Base-by-base conservation (phyloP, 2,888 invertebrate species). In the Syrista parreyssii region DNA sequence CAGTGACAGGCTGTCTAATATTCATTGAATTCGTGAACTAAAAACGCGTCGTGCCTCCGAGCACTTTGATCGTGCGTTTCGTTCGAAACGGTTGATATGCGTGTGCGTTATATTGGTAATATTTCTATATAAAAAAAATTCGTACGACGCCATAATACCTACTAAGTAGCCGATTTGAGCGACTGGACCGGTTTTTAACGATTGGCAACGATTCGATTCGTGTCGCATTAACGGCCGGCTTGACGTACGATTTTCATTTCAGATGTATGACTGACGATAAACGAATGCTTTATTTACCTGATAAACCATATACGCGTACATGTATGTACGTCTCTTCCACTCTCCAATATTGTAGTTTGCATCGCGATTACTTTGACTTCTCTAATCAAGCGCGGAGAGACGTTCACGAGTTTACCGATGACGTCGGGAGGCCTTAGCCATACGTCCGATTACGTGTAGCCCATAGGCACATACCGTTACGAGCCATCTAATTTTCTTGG, bases 291-390 rank as follows among this genome's bases (percentile, higher is more conserved):
- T 55, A 55, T 55, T 55, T 55, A 55, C 40, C 23, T 9, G 40
- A 55, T 55, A 23, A 55, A 23, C 40, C 40, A 55, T 23, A 55
- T 55, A 23, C 23, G 23, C 23, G 40, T 23, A 23, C 73, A 12
- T 33, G 12, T 31, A 75, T 23, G 55, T 68, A 68, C 74, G 31
- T 15, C 12, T 34, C 74, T 78, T 75, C 76, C 77, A 75, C 78
- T 81, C 68, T 68, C 12, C 31, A 79, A 76, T 81, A 79, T 79
- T 77, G 76, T 78, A 81, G 75, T 78, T 79, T 69, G 12, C 35
- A 15, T 55, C 36, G 77, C 69, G 78, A 76, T 79, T 76, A 9
- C 9, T 55, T 9, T 23, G 40, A 55, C 40, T 55, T 55, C 23
- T 55, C 23, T 23, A 23, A 55, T 55, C 6, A 23, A 55, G 23